These are phyloP conservation scores for Porites cylindrica DNA, from an alignment of 92 coral and sea anemone species.

Conservation along the genomic window DNA sequence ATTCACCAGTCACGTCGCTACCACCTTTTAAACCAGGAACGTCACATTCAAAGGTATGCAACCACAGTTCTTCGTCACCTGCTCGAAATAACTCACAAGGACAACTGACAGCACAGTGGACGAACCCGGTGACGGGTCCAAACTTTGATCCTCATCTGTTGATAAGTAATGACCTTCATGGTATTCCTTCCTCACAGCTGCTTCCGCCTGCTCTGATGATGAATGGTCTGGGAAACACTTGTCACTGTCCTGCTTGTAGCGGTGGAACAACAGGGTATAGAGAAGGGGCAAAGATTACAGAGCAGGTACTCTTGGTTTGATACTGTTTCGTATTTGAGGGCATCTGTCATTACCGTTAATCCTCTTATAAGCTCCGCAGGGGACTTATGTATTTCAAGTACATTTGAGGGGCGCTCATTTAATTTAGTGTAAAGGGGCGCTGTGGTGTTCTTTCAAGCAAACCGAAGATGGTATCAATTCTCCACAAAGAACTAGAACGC, in stretches of 20 bases:
- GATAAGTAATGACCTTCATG: conserved; percentile 61
- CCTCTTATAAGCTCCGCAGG: no score
- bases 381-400: no score
- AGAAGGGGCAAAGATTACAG: conserved; percentile 17
- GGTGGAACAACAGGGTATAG: conserved; percentile 33
- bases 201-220: conserved; percentile 77
- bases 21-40: conserved; percentile 28
- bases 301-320: conserved; percentile 26
- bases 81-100: background rate
- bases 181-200: conserved; percentile 68
- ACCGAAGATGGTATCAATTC: no score
- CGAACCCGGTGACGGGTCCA: conserved; percentile 44
- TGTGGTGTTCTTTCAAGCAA: no score
- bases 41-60: conserved; percentile 25
- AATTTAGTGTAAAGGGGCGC: no score
- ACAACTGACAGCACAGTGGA: conserved; percentile 10
- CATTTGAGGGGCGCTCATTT: no score
- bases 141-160: conserved; percentile 59
- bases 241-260: conserved; percentile 60
- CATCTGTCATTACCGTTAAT: no score
- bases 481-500: no score
- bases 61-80: background rate
- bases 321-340: background rate
- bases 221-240: conserved; percentile 61
- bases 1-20: conserved; percentile 26